These are phyloP conservation scores for Drosophila algonquin DNA, from an alignment of 2,888 invertebrate genomes.

Conservation along the genomic window DNA sequence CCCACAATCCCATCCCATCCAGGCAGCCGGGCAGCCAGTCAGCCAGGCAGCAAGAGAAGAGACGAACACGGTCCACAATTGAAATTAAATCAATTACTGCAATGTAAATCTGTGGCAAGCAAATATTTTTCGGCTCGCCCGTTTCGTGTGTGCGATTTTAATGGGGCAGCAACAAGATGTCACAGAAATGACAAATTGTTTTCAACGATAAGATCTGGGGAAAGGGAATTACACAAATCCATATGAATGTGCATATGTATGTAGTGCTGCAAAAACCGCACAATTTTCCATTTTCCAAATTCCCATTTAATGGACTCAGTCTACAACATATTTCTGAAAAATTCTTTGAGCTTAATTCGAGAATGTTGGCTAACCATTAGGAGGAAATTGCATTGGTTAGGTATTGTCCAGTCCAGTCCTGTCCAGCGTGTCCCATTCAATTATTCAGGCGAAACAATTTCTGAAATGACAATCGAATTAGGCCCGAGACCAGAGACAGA, in stretches of 20 bases:
- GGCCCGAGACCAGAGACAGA: background rate
- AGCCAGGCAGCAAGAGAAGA: background rate
- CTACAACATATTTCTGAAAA: background rate
- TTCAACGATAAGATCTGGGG: constrained; percentile 1
- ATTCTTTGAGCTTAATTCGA: background rate
- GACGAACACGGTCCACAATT: constrained; percentile 9
- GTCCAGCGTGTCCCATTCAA: background rate
- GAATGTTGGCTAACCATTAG: background rate
- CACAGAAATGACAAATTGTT: background rate
- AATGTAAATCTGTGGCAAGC: constrained; percentile 14
- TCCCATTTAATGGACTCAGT: background rate
- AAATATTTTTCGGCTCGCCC: constrained; percentile 8
- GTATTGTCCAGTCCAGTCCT: background rate
- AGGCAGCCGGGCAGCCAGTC: background rate
- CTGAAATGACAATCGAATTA: constrained; percentile 33
- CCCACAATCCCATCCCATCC: background rate
- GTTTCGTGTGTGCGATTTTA: background rate
- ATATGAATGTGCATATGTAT: background rate
- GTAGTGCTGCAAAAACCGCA: background rate
- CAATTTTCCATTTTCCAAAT: background rate
- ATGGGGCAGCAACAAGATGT: constrained; percentile 6
- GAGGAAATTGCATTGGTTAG: background rate
- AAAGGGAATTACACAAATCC: background rate
- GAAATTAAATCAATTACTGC: constrained; percentile 27
- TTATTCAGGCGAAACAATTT: constrained; percentile 38